Evolutionary conservation across 2,888 invertebrate species (phyloP).

Genomic region (Polyommatus iphigenia): DNA sequence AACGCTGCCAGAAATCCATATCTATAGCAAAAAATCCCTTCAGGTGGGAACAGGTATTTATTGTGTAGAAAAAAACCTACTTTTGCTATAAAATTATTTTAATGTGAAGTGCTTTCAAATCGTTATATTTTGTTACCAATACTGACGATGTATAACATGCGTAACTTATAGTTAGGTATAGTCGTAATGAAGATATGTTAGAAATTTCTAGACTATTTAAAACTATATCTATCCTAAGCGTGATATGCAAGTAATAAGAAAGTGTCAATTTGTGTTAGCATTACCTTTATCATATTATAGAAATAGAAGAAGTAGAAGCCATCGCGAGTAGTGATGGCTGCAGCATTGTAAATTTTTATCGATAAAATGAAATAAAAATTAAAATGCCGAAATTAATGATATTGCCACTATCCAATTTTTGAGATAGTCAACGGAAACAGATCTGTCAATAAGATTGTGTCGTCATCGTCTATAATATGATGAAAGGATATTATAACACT

Average conservation of each 20-base stretch:
- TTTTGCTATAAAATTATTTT: slow-evolving; percentile 10
- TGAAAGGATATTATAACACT: slow-evolving; percentile 60
- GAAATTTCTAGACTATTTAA: slow-evolving; percentile 62
- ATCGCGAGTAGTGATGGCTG: background rate
- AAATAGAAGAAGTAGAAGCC: slow-evolving; percentile 26
- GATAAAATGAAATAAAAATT: background rate
- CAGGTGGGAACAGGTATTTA: background rate
- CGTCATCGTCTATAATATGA: slow-evolving; percentile 25
- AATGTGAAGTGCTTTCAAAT: slow-evolving; percentile 30
- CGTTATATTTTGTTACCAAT: slow-evolving; percentile 33
- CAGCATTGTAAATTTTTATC: background rate
- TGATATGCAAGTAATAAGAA: slow-evolving; percentile 70
- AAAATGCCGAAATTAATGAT: background rate
- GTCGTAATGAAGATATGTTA: slow-evolving; percentile 52
- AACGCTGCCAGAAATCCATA: background rate
- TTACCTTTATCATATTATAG: slow-evolving; percentile 48
- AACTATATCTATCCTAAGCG: slow-evolving; percentile 61
- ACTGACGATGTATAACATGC: slow-evolving; percentile 30
- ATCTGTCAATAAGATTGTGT: slow-evolving; percentile 37
- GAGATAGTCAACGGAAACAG: slow-evolving; percentile 10
- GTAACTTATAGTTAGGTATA: slow-evolving; percentile 32
- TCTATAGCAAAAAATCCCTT: too few species aligned
- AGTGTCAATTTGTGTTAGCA: slow-evolving; percentile 56
- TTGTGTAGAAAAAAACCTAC: background rate
- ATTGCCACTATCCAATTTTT: background rate